These are phyloP conservation scores for Mythimna lalbum DNA, from an alignment of 2,888 invertebrate genomes.

Conservation along the genomic window DNA sequence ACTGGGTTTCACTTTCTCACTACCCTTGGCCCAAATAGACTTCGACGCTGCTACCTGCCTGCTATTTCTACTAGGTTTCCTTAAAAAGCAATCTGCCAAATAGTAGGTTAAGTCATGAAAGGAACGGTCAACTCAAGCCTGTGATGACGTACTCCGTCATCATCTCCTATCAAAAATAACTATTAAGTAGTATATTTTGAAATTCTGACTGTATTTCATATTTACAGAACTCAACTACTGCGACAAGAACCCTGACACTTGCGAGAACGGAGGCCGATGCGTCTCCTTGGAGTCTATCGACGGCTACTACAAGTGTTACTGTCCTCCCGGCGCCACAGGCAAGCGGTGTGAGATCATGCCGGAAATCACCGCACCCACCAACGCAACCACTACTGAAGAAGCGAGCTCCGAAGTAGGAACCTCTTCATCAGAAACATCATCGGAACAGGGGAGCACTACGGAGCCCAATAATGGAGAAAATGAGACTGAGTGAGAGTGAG, in stretches of 20 bases:
- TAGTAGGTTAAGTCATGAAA: too few relatives aligned
- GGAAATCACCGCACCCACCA: constrained; percentile 59
- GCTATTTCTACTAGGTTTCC: too few relatives aligned
- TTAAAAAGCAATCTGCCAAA: too few relatives aligned
- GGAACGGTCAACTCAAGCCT: too few relatives aligned
- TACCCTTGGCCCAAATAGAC: too few relatives aligned
- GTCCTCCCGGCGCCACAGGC: constrained; percentile 94
- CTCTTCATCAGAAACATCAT: constrained; percentile 13
- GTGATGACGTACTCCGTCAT: too few relatives aligned
- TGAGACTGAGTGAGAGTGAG: constrained; percentile 79
- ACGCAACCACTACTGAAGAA: constrained; percentile 48
- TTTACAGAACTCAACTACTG: constrained; percentile 92
- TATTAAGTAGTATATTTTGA: too few relatives aligned
- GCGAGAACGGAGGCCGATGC: constrained; percentile 96
- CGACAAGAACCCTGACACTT: constrained; percentile 93
- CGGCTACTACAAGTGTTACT: constrained; percentile 94
- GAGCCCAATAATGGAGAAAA: constrained; percentile 76
- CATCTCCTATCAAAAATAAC: too few relatives aligned
- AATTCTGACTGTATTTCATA: background rate
- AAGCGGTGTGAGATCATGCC: constrained; percentile 93
- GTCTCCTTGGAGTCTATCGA: constrained; percentile 94
- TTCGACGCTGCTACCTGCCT: too few relatives aligned
- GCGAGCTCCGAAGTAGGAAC: constrained; percentile 21
- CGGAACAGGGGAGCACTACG: constrained; percentile 57
- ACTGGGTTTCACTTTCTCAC: too few relatives aligned